Evolutionary conservation across 2,113 vertebrate genomes (phyloP).

Genomic region (Phyllopteryx taeniolatus): DNA sequence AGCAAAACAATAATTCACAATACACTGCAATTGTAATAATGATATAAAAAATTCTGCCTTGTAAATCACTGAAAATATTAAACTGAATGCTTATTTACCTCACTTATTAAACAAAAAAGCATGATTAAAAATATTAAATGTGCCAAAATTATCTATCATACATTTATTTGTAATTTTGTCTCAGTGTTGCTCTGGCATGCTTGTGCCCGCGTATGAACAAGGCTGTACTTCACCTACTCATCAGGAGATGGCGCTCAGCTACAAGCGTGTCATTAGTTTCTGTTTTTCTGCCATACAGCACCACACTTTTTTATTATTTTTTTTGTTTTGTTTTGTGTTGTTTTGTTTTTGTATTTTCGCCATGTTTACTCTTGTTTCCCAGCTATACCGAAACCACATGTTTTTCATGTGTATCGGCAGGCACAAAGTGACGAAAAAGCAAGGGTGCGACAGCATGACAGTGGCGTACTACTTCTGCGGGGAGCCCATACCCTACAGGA

Average conservation of each 20-base stretch:
- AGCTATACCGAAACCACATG: background rate
- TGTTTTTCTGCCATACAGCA: background rate
- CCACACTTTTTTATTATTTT: background rate
- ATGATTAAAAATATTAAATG: too few species aligned
- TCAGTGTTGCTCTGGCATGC: background rate
- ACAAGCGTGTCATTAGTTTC: background rate
- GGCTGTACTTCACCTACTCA: background rate
- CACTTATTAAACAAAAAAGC: too few species aligned
- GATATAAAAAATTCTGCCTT: too few species aligned
- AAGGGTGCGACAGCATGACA: slow-evolving; percentile 80
- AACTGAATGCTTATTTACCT: too few species aligned
- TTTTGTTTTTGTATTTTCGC: background rate
- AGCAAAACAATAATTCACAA: too few species aligned
- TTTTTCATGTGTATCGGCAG: slow-evolving; percentile 54
- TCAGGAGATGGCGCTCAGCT: background rate
- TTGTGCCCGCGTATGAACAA: background rate
- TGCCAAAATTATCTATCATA: too few species aligned
- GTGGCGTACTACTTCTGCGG: slow-evolving; percentile 97
- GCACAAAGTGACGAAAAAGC: slow-evolving; percentile 79
- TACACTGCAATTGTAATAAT: too few species aligned
- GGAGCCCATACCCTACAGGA: slow-evolving; percentile 92
- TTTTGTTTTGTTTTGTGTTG: background rate
- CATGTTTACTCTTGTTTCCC: background rate
- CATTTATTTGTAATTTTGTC: too few species aligned
- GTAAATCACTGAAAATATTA: too few species aligned